These are phyloP conservation scores for Podocnemis expansa DNA, from an alignment of 2,113 vertebrate genomes.

Conservation along the genomic window DNA sequence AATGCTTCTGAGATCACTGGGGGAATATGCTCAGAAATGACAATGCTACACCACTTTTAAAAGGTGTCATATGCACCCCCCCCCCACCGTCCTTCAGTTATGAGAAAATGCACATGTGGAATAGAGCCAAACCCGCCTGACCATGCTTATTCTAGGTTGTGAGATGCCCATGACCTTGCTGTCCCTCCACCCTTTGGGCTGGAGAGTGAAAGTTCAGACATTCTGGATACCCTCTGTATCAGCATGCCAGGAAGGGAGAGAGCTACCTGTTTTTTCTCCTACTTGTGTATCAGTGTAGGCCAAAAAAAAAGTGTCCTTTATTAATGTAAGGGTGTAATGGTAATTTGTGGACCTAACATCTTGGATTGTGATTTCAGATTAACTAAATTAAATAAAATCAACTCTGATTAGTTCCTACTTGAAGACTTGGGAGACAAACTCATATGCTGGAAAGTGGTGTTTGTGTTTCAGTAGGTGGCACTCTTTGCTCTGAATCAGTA, in stretches of 20 bases:
- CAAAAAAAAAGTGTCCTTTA: too few species aligned
- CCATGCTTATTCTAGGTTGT: not conserved
- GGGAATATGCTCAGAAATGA: not conserved
- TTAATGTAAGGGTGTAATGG: not conserved
- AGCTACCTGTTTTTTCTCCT: not conserved
- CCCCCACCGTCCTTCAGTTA: not conserved
- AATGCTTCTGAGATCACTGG: not conserved
- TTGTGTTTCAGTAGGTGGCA: constrained; percentile 7
- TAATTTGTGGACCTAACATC: not conserved
- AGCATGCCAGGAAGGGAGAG: not conserved
- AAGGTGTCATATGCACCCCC: not conserved
- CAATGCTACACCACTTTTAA: not conserved
- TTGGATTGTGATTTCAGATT: not conserved
- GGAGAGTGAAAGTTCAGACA: not conserved
- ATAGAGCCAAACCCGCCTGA: not conserved
- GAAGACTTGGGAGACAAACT: not conserved
- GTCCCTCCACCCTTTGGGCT: not conserved
- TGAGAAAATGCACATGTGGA: not conserved
- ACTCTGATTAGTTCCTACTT: not conserved
- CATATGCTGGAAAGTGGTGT: not conserved
- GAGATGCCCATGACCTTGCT: not conserved
- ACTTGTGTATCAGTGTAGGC: not conserved
- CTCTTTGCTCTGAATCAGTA: constrained; percentile 1
- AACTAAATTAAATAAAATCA: not conserved
- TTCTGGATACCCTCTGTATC: not conserved